These are phyloP conservation scores for Tinea semifulvella DNA, from an alignment of 2,888 invertebrate species.

Conservation along the genomic window DNA sequence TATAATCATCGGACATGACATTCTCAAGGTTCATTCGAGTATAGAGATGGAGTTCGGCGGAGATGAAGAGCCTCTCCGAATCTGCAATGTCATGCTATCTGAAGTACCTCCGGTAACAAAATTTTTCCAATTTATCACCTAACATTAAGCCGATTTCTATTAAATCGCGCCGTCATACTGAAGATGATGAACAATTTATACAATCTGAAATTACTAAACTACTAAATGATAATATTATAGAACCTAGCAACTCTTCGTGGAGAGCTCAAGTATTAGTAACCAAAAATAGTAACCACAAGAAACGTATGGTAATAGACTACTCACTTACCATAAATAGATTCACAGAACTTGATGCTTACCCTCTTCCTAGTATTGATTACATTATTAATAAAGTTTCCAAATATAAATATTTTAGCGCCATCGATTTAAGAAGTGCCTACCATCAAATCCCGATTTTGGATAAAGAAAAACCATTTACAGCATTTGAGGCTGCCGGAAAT, in stretches of 20 bases:
- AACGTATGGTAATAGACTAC: background rate
- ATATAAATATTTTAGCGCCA: background rate
- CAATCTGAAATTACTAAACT: background rate
- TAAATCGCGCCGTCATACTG: background rate
- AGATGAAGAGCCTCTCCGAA: too few relatives aligned
- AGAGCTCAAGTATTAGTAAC: slow-evolving; percentile 3
- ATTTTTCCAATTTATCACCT: background rate
- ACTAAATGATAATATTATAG: background rate
- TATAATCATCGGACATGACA: too few relatives aligned
- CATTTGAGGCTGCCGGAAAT: slow-evolving; percentile 3
- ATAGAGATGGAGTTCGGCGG: too few relatives aligned
- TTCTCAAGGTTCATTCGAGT: too few relatives aligned
- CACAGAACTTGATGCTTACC: slow-evolving; percentile 10
- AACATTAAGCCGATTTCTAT: background rate
- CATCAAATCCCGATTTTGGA: slow-evolving; percentile 6
- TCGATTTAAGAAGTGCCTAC: background rate
- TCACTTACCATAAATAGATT: slow-evolving; percentile 2
- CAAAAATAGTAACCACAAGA: background rate
- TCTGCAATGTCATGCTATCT: too few relatives aligned
- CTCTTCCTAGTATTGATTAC: background rate
- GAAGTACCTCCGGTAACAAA: too few relatives aligned
- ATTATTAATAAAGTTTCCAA: background rate
- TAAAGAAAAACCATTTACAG: background rate
- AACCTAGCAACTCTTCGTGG: slow-evolving; percentile 9
- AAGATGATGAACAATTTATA: background rate